Evolutionary conservation across 2,113 vertebrate genomes (phyloP).

Genomic region (Raphicerus campestris): DNA sequence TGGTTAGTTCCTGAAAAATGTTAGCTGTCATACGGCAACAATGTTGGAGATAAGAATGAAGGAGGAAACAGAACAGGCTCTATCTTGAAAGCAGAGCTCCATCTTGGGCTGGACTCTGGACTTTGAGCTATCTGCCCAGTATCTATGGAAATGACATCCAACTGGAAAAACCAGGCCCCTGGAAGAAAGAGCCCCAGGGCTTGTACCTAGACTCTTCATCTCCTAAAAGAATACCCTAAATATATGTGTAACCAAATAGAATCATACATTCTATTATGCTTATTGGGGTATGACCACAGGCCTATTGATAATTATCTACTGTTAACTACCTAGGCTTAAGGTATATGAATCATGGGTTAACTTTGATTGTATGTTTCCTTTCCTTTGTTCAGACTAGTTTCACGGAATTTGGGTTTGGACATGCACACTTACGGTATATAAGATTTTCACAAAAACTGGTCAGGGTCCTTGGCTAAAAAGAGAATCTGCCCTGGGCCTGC

Average conservation of each 20-base stretch:
- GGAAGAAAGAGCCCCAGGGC: not conserved
- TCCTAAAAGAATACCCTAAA: not conserved
- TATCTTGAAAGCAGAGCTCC: not conserved
- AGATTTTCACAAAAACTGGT: not conserved
- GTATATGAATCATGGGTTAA: not conserved
- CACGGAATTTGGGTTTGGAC: not conserved
- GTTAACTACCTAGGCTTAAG: not conserved
- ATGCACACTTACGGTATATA: not conserved
- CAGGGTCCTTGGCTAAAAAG: not conserved
- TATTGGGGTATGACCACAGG: not conserved
- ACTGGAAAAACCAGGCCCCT: not conserved
- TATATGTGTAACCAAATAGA: not conserved
- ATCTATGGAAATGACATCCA: not conserved
- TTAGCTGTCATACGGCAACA: accelerated
- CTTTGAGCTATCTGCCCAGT: not conserved
- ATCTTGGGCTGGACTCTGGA: not conserved
- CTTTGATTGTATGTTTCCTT: not conserved
- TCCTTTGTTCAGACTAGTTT: not conserved
- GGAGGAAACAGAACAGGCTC: not conserved
- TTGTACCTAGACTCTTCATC: not conserved
- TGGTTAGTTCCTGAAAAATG: not conserved
- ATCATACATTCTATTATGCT: not conserved
- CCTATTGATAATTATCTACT: not conserved
- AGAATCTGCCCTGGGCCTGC: not conserved
- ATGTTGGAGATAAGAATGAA: not conserved